Base-by-base conservation (phyloP, 2,113 vertebrate species). In the Chrysemys picta region DNA sequence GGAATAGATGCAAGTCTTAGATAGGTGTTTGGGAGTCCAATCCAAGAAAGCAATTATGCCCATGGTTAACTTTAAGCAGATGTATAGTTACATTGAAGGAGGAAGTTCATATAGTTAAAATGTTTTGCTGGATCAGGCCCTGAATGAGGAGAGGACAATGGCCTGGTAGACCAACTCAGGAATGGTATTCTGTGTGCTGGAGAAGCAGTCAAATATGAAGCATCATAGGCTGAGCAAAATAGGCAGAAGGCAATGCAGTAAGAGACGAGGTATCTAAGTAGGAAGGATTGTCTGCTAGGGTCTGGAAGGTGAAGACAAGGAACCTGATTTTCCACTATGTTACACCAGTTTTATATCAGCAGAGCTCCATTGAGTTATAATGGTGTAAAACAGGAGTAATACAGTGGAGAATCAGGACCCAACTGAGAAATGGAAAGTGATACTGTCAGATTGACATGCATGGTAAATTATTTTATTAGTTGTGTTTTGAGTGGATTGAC, bases 241-340 rank as follows among this genome's bases (percentile, higher is more conserved):
- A 17, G 31, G 35, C 10, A 21, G 31, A 0, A 1, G 16, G 21
- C 5, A 0, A 8, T n/a, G 35, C 1, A 38, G 27, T 8, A 13
- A 47, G 50, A 50, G 50, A 14, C 24, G 17, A 72, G 17, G 4
- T 14, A 54, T 4, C 14, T 21, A 8, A 29, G 27, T 38, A 29
- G 16, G 38, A 38, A 49, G 42, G 10, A 45, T 31, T 27, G 42
- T 54, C 45, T 42, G 4, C 38, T 50, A 72, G 29, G 35, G n/a
- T 24, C 59, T 42, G 24, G 17, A 16, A 4, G 57, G 4, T 3
- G 3, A 0, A 72, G 35, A 3, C 19, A 3, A 57, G 24, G 53
- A 6, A 4, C 2, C 5, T 4, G n/a, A 2, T 22, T 89, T 53
- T 54, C 3, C 31, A 72, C 19, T 0, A 5, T 78, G 1, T 75